A percentile compares a stretch with the other conserved stretches of the same genome.
These are phyloP conservation scores for Tamandua tetradactyla DNA, from an alignment of 2,797 vertebrate genomes.

Conservation along the genomic window DNA sequence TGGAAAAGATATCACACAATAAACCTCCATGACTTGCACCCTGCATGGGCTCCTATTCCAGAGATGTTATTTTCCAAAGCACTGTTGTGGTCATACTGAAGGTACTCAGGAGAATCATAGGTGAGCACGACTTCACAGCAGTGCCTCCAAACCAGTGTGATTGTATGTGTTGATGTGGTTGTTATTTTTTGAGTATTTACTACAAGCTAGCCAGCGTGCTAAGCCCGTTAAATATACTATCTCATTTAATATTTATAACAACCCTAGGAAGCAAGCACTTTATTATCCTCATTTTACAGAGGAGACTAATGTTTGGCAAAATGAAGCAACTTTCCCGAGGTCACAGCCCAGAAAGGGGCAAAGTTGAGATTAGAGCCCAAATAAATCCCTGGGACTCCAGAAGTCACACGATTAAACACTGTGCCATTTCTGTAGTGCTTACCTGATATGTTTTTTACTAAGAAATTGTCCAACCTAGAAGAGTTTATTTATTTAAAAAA, in stretches of 20 bases:
- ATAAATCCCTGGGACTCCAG: neutral
- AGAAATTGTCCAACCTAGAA: neutral
- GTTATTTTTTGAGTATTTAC: neutral
- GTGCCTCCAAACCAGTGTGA: neutral
- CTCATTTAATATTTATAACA: neutral
- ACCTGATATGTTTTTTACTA: neutral
- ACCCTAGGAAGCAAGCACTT: neutral
- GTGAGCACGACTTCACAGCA: neutral
- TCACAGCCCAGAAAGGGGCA: neutral
- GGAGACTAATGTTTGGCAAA: constrained; percentile 7
- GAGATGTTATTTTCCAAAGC: neutral
- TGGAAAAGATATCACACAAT: neutral
- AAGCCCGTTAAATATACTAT: neutral
- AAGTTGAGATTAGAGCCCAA: neutral
- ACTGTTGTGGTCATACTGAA: too few species aligned
- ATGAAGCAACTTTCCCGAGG: neutral
- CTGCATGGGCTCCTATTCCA: neutral
- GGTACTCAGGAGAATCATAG: neutral
- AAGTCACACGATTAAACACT: neutral
- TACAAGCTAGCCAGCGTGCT: neutral
- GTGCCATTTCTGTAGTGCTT: neutral
- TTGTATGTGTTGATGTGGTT: neutral
- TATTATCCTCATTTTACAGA: neutral
- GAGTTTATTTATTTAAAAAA: constrained; percentile 12
- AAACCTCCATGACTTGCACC: neutral